phyloP scores from a whole-genome alignment of 2,797 vertebrate species.

The Hippoglossus hippoglossus region DNA sequence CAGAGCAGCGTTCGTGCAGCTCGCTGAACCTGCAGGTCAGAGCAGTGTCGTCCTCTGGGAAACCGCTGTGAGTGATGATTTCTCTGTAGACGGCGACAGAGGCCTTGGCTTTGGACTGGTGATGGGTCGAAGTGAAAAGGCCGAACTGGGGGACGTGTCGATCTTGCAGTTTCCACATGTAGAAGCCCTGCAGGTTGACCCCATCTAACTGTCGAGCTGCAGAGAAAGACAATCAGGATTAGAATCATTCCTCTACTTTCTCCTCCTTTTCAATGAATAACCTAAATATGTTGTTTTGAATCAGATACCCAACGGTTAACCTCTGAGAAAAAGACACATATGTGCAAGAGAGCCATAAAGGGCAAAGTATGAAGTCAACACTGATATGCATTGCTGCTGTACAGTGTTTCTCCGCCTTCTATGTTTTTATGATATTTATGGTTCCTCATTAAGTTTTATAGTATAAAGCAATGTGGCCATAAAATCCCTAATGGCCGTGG shows the following conservation, averaged over 20 bases:
- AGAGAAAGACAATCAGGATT: conserved; percentile 31
- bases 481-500: conserved; percentile 40
- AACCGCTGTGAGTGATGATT: conserved; percentile 85
- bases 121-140: conserved; percentile 87
- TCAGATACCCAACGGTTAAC: not conserved
- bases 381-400: conserved; percentile 2
- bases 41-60: conserved; percentile 67
- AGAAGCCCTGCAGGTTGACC: conserved; percentile 93
- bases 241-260: not conserved
- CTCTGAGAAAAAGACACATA: not conserved
- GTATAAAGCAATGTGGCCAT: conserved; percentile 45
- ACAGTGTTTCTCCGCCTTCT: conserved; percentile 1
- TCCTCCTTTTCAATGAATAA: not conserved
- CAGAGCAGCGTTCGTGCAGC: conserved; percentile 67
- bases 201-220: conserved; percentile 89
- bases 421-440: conserved; percentile 66
- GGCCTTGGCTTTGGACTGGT: conserved; percentile 88
- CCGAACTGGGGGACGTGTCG: conserved; percentile 87
- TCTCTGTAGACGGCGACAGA: conserved; percentile 87
- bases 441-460: conserved; percentile 65
- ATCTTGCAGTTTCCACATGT: conserved; percentile 92
- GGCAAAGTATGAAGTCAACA: conserved; percentile 35
- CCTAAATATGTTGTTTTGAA: not conserved
- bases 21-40: conserved; percentile 65
- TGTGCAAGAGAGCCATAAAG: conserved; percentile 36